These are phyloP conservation scores for Anthopleura sola DNA, from an alignment of 64 coral and sea anemone genomes.

Conservation along the genomic window DNA sequence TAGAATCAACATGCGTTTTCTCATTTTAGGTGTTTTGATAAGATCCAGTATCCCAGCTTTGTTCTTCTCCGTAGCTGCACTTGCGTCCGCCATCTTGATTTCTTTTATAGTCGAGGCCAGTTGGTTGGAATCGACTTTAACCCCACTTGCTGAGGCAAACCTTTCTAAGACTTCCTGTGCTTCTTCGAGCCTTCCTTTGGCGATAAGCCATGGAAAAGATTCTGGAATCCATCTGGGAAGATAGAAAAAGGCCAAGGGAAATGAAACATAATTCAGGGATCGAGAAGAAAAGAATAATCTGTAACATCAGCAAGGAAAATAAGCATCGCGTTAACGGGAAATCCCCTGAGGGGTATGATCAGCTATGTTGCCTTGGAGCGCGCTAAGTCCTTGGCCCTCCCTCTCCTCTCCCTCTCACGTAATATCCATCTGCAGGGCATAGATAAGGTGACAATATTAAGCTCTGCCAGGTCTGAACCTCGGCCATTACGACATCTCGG, in stretches of 20 bases:
- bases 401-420: too few relatives aligned
- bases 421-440: too few relatives aligned
- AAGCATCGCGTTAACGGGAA: too few relatives aligned
- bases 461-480: too few relatives aligned
- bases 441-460: too few relatives aligned
- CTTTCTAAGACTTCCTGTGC: constrained; percentile 40
- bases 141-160: constrained; percentile 28
- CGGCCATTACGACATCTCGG: too few relatives aligned
- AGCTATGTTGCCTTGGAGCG: too few relatives aligned
- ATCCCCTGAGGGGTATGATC: too few relatives aligned
- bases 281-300: too few relatives aligned
- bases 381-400: too few relatives aligned
- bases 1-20: constrained; percentile 41
- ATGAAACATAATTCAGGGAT: too few relatives aligned
- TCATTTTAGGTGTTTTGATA: constrained; percentile 29
- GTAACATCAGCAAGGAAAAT: too few relatives aligned
- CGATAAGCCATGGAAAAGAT: constrained; percentile 45
- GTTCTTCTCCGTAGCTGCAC: not conserved
- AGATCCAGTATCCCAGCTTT: constrained; percentile 32
- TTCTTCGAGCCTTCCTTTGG: constrained; percentile 42
- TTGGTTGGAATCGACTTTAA: constrained; percentile 24
- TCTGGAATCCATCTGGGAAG: constrained; percentile 41
- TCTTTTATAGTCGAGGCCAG: constrained; percentile 3
- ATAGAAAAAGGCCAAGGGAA: not conserved
- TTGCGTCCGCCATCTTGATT: not conserved